Base-by-base conservation (phyloP, 1,140 invertebrate genomes). In the Scaptomyza hsui region DNA sequence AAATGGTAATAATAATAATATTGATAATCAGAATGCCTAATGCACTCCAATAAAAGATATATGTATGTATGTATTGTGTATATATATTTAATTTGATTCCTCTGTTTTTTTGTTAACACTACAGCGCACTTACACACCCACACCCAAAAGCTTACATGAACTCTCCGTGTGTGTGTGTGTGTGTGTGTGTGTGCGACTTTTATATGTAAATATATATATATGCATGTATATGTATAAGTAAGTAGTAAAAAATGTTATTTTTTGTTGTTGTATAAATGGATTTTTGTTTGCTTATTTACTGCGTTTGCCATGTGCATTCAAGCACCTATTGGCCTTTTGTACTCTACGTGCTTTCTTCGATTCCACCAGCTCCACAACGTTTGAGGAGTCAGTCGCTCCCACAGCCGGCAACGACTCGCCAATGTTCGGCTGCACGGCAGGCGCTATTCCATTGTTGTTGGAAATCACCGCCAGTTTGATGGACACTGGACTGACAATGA, bases 331-430 rank as follows among this genome's bases (percentile, higher is more conserved):
- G 75, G 83, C 77, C 74, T 91, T 91, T 91, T 91, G 90, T 91
- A 91, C 90, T 91, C 90, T 91, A 78, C 90, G 90, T 91, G 90
- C 86, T 77, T 91, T 91, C 78, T 91, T 91, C 60, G 78, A 80
- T 45, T 91, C 90, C 63, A 82, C 67, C 24, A 57, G 64, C 29
- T 78, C 73, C 32, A 73, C 60, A 5, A 60, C 0, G 41, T 26
- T 44, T 26, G 52, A 16, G 47, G 44, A 51, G 10, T 49, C 64
- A 13, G 41, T 52, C 12, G 15, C 16, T 41, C 13, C 67, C 47
- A 55, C 49, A 42, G 42, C 53, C 3, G 21, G 7, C 29, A n/a
- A 7, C 18, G 45, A 26, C 15, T 56, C 67, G 4, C 19, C 42
- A 26, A 32, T 26, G 18, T 4, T 52, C 16, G 24, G 35, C 32